phyloP scores from a whole-genome alignment of 2,888 invertebrate species.

The Microctonus aethiopoides region DNA sequence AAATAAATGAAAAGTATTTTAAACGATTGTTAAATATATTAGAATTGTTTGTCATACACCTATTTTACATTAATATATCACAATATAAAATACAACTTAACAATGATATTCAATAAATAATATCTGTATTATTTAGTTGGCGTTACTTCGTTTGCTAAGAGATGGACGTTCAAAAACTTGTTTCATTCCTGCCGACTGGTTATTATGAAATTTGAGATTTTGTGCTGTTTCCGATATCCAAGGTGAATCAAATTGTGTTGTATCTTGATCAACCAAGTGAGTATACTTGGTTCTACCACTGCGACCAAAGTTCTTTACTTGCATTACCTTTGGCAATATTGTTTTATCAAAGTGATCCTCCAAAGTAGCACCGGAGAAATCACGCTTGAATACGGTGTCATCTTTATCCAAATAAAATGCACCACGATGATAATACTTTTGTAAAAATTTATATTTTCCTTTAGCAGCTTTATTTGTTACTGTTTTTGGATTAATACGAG shows the following conservation, averaged over 20 bases:
- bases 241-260: slow-evolving; percentile 96
- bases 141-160: slow-evolving; percentile 69
- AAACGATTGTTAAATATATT: no score
- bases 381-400: slow-evolving; percentile 89
- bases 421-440: slow-evolving; percentile 99
- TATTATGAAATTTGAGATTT: slow-evolving; percentile 86
- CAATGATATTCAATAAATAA: no score
- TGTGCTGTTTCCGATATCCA: slow-evolving; percentile 94
- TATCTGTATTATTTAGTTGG: slow-evolving; percentile 37
- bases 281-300: slow-evolving; percentile 99
- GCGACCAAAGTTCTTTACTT: slow-evolving; percentile 99
- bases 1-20: no score
- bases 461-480: slow-evolving; percentile 95
- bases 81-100: no score
- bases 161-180: slow-evolving; percentile 92
- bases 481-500: slow-evolving; percentile 89
- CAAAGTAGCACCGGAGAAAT: slow-evolving; percentile 94
- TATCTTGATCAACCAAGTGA: slow-evolving; percentile 98
- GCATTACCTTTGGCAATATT: slow-evolving; percentile 99
- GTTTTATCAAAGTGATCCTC: slow-evolving; percentile 99
- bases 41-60: no score
- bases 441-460: slow-evolving; percentile 99
- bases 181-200: slow-evolving; percentile 92
- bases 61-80: no score
- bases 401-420: slow-evolving; percentile 97